Conservation (phyloP, 2,113 vertebrate species). For the Ctenodactylus gundi region DNA sequence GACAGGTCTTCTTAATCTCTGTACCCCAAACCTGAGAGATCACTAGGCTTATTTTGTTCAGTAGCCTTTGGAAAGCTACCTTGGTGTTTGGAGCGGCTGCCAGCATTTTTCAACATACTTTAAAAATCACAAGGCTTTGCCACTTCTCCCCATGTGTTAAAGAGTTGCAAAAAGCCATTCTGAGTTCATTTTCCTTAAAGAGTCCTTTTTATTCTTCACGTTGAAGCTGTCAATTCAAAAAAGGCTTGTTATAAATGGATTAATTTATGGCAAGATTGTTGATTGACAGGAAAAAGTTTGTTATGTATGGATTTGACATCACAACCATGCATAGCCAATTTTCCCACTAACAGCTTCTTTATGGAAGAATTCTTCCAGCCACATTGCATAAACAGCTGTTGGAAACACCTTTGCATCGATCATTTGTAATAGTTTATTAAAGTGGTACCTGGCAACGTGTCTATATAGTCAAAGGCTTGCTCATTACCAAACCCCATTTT, state of each 20-base stretch:
- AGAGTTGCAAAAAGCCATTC: conserved; percentile 62
- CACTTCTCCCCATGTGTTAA: conserved; percentile 52
- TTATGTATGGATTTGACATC: conserved; percentile 76
- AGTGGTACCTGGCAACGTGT: conserved; percentile 84
- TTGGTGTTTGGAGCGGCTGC: not conserved
- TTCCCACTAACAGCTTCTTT: conserved; percentile 75
- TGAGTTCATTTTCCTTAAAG: conserved; percentile 57
- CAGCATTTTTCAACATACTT: conserved; percentile 49
- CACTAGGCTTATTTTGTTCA: not conserved
- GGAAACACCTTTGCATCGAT: conserved; percentile 83
- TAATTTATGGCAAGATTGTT: conserved; percentile 76
- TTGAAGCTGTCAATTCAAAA: conserved; percentile 63
- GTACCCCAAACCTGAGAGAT: not conserved
- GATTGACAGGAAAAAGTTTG: conserved; percentile 78
- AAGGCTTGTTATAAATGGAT: conserved; percentile 71
- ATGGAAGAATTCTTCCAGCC: conserved; percentile 74
- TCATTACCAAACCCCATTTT: conserved; percentile 79
- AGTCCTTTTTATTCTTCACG: conserved; percentile 64
- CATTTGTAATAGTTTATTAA: conserved; percentile 87
- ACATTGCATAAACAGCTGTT: conserved; percentile 83
- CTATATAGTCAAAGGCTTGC: conserved; percentile 82
- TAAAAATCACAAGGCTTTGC: conserved; percentile 48
- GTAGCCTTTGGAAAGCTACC: conserved; percentile 32
- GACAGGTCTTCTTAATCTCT: not conserved
- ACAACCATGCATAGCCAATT: conserved; percentile 67